These are phyloP conservation scores for Carcina quercana DNA, from an alignment of 2,888 invertebrate genomes.

Conservation along the genomic window DNA sequence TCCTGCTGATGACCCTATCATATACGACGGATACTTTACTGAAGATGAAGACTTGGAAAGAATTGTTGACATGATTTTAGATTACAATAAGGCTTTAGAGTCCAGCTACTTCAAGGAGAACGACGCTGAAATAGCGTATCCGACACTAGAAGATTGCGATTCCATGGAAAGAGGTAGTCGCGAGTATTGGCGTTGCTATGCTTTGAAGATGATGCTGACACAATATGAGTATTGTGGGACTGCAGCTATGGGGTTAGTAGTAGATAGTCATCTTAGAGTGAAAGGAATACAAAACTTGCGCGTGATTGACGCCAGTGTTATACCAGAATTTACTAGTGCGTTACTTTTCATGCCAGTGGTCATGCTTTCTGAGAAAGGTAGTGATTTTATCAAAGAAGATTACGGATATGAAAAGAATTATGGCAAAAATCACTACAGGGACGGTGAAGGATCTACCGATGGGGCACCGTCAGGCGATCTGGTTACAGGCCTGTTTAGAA, in stretches of 20 bases:
- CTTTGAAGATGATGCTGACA: slow-evolving; percentile 51
- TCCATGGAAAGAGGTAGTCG: slow-evolving; percentile 37
- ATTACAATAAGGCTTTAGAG: slow-evolving; percentile 30
- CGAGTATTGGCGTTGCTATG: slow-evolving; percentile 61
- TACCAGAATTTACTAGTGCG: slow-evolving; percentile 59
- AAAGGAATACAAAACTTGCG: slow-evolving; percentile 40
- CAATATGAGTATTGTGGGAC: neutral
- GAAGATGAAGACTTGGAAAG: slow-evolving; percentile 45
- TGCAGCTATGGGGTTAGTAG: slow-evolving; percentile 57
- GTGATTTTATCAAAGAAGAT: slow-evolving; percentile 49
- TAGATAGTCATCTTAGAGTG: slow-evolving; percentile 43
- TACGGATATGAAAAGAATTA: too few relatives aligned
- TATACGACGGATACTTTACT: slow-evolving; percentile 52
- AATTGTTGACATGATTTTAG: neutral
- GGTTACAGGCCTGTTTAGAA: too few relatives aligned
- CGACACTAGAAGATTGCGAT: slow-evolving; percentile 46
- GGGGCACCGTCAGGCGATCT: too few relatives aligned
- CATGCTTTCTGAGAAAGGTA: slow-evolving; percentile 61
- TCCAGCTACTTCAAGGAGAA: slow-evolving; percentile 34
- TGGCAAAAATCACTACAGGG: too few relatives aligned
- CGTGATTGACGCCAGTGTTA: slow-evolving; percentile 57
- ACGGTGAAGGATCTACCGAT: too few relatives aligned
- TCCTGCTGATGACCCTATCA: slow-evolving; percentile 45
- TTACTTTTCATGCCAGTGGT: slow-evolving; percentile 57
- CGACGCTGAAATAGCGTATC: slow-evolving; percentile 44